Evolutionary conservation across 2,888 invertebrate species (phyloP), one percentile per base, ranked within the genome.

Genomic region (Hydraecia micacea): DNA sequence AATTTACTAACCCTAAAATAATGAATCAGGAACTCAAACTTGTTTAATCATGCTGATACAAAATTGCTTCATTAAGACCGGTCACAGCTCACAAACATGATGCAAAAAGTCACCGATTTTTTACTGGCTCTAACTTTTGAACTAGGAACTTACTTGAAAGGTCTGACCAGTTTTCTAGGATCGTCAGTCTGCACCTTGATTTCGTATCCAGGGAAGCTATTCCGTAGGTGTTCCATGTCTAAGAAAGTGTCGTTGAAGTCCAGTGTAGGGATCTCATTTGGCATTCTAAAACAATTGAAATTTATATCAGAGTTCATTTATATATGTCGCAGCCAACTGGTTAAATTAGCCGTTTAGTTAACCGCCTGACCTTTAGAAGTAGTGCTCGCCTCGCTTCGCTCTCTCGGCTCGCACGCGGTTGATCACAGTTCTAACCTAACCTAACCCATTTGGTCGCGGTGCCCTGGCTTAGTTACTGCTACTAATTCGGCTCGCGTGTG

Each of bases 161-260:
- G 99, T 62, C 99, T 97, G 32, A 98, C 97, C 2, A 98, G 96
- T 91, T 98, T 97, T 76, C 97, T 97, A 0, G 97, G 97, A 87
- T 98, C 97, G 77, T 97, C 97, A 0, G 97, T 97, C 74, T 97
- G 97, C 28, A 98, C 97, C 91, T 98, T 97, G 67, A 99, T 97
- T 90, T 98, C 97, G 92, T 98, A 97, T 2, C 97, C 97, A 0
- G 99, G 99, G 94, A 99, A 99, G 93, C 99, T 98, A 75, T 97
- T 97, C 80, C 98, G 97, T 66, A 99, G 95, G 94, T 99, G 99
- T 76, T 99, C 98, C 93, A 98, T 98, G 88, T 98, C 98, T 84
- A 99, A 97, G 92, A 99, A 99, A 0, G 99, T 99, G 92, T 99
- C 99, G 93, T 99, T 99, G 95, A 99, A 99, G 94, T 99, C 99